These are phyloP conservation scores for Meles meles DNA, from an alignment of 2,113 vertebrate species.

Conservation along the genomic window DNA sequence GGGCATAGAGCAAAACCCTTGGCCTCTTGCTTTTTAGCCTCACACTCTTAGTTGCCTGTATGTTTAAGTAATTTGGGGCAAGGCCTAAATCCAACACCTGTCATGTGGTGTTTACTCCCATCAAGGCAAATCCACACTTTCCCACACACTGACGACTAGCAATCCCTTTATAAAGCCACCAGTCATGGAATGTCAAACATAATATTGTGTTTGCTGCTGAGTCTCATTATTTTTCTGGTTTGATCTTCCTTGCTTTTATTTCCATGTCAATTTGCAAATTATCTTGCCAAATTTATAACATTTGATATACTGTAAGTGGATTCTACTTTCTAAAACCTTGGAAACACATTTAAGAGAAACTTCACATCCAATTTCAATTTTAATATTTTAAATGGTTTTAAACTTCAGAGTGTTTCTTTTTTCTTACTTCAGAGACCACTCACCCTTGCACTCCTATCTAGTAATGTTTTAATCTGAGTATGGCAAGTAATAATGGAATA, in stretches of 20 bases:
- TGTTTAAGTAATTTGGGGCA: not conserved
- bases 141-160: not conserved
- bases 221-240: not conserved
- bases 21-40: not conserved
- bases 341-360: not conserved
- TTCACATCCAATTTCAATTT: not conserved
- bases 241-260: not conserved
- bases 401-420: not conserved
- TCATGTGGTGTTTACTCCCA: not conserved
- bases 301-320: not conserved
- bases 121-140: not conserved
- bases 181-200: not conserved
- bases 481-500: not conserved
- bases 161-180: not conserved
- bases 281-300: not conserved
- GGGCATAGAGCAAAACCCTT: not conserved
- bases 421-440: not conserved
- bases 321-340: not conserved
- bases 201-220: not conserved
- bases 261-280: not conserved
- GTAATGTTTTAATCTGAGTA: not conserved
- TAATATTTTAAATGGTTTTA: constrained; percentile 3
- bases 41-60: not conserved
- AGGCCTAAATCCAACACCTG: not conserved
- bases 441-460: not conserved